Percentiles rank a stretch among this genome's conserved stretches.
Evolutionary conservation across 2,888 invertebrate species (phyloP).

Genomic region (Scotopteryx bipunctaria): DNA sequence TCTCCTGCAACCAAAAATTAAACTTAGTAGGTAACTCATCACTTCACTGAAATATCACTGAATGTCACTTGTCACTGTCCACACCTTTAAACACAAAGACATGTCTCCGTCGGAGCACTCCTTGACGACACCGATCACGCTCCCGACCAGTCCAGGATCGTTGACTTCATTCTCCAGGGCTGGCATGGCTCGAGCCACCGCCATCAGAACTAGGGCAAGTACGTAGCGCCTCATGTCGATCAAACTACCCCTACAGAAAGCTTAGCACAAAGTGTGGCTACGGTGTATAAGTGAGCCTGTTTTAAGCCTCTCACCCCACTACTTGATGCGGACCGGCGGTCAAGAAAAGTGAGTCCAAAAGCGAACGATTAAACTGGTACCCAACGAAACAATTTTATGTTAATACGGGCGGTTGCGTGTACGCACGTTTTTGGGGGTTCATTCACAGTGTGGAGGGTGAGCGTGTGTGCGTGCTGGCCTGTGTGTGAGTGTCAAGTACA

Average conservation of each 20-base stretch:
- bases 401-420: slow-evolving; percentile 64
- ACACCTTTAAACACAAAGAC: slow-evolving; percentile 88
- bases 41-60: slow-evolving; percentile 34
- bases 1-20: slow-evolving; percentile 85
- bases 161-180: slow-evolving; percentile 81
- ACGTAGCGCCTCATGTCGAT: slow-evolving; percentile 74
- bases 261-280: slow-evolving; percentile 74
- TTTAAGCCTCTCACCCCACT: slow-evolving; percentile 80
- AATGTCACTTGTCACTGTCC: slow-evolving; percentile 40
- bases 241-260: slow-evolving; percentile 73
- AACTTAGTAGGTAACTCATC: slow-evolving; percentile 48
- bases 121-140: slow-evolving; percentile 86
- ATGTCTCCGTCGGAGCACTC: slow-evolving; percentile 88
- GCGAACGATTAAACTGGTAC: slow-evolving; percentile 71
- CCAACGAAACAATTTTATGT: slow-evolving; percentile 68
- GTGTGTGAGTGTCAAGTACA: slow-evolving; percentile 38
- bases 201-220: slow-evolving; percentile 78
- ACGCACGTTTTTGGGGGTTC: slow-evolving; percentile 62
- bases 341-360: slow-evolving; percentile 77
- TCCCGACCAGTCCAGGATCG: slow-evolving; percentile 64
- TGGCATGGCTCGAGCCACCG: slow-evolving; percentile 76
- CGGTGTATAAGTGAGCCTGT: slow-evolving; percentile 68
- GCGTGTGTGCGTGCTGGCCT: slow-evolving; percentile 33
- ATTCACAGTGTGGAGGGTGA: slow-evolving; percentile 48
- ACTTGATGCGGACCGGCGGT: slow-evolving; percentile 48